A percentile compares a stretch with the other conserved stretches of the same genome.
Evolutionary conservation across 64 coral and sea anemone species (phyloP).

Genomic region (Catalaphyllia jardinei): DNA sequence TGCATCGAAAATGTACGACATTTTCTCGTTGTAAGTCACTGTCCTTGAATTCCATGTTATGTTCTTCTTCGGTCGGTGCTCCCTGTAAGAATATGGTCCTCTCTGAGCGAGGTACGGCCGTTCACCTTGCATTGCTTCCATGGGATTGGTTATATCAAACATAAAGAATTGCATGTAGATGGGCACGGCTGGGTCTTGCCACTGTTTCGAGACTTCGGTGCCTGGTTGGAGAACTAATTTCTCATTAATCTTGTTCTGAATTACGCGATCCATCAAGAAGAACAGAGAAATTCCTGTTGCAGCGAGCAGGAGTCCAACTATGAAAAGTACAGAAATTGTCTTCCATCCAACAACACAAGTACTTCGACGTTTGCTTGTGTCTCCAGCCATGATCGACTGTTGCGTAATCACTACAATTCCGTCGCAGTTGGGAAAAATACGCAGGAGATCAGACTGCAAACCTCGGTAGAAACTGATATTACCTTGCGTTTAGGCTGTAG

Average conservation of each 20-base stretch:
- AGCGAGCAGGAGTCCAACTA: slow-evolving; percentile 72
- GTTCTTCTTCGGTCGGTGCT: slow-evolving; percentile 80
- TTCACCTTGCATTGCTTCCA: slow-evolving; percentile 51
- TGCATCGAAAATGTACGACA: slow-evolving; percentile 78
- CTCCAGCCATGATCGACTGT: neutral
- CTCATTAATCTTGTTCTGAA: slow-evolving; percentile 74
- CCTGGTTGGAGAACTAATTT: slow-evolving; percentile 66
- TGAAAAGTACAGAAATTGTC: slow-evolving; percentile 72
- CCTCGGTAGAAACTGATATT: no score
- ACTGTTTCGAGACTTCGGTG: slow-evolving; percentile 60
- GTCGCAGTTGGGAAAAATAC: no score
- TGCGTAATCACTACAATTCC: no score
- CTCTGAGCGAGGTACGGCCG: slow-evolving; percentile 59
- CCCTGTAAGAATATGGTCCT: slow-evolving; percentile 94
- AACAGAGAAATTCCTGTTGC: slow-evolving; percentile 61
- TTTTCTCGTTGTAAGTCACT: slow-evolving; percentile 88
- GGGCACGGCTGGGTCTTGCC: slow-evolving; percentile 70
- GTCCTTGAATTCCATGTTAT: slow-evolving; percentile 72
- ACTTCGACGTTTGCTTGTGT: neutral
- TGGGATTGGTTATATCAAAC: slow-evolving; percentile 66
- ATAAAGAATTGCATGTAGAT: slow-evolving; percentile 89
- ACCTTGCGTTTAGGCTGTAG: no score
- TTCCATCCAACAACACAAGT: slow-evolving; percentile 75
- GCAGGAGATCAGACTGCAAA: no score
- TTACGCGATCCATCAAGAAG: slow-evolving; percentile 59